Evolutionary conservation across 2,888 invertebrate species (phyloP).

Genomic region (Aleiodes alternator): DNA sequence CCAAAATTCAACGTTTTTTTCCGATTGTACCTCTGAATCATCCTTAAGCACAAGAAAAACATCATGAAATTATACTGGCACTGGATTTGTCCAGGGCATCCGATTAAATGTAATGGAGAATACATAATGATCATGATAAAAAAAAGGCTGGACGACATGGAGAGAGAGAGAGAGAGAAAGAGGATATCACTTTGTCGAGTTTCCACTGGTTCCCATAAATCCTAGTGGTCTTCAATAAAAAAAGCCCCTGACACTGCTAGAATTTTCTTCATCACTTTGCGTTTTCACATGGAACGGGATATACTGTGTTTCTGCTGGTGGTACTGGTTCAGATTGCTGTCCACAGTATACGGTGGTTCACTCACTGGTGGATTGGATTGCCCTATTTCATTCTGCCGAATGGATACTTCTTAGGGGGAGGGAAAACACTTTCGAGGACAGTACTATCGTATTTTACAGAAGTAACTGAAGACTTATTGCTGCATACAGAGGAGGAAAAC

Average conservation of each 20-base stretch:
- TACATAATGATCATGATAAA: not conserved
- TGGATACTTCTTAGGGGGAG: not conserved
- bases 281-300: slow-evolving; percentile 27
- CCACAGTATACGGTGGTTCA: not conserved
- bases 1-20: too few species aligned
- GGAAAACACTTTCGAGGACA: not conserved
- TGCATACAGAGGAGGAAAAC: too few species aligned
- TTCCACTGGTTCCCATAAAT: slow-evolving; percentile 24
- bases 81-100: too few species aligned
- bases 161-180: not conserved
- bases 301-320: slow-evolving; percentile 3
- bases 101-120: too few species aligned
- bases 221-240: not conserved
- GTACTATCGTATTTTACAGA: not conserved
- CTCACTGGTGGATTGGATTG: slow-evolving; percentile 15
- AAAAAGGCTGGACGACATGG: not conserved
- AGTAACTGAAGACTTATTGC: not conserved
- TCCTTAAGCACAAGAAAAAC: too few species aligned
- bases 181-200: not conserved
- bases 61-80: too few species aligned
- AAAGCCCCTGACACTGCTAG: slow-evolving; percentile 6
- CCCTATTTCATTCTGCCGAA: slow-evolving; percentile 22
- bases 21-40: too few species aligned
- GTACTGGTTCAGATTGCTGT: not conserved
- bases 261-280: slow-evolving; percentile 23